These are phyloP conservation scores for Syngnathus rostellatus DNA, from an alignment of 2,797 vertebrate species.

Conservation along the genomic window DNA sequence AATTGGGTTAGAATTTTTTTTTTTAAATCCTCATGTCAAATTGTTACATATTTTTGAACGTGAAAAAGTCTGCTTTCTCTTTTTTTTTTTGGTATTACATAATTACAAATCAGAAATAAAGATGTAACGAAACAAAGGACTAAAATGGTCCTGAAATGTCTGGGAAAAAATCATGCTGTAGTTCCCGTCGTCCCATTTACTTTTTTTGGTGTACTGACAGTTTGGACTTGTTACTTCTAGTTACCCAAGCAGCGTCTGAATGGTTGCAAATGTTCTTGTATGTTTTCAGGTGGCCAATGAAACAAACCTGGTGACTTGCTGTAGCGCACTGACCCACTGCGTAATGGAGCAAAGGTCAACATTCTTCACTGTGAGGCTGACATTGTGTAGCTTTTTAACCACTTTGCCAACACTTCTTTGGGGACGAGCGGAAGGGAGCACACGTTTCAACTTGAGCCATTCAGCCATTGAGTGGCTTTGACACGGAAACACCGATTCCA, in stretches of 20 bases:
- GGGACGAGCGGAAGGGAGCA: conserved; percentile 9
- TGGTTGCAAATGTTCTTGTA: background rate
- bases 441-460: background rate
- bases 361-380: conserved; percentile 13
- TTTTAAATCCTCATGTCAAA: background rate
- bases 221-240: background rate
- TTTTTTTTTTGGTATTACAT: too few species aligned
- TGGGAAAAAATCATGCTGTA: background rate
- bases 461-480: background rate
- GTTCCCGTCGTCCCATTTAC: background rate
- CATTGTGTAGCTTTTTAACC: conserved; percentile 44
- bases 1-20: background rate
- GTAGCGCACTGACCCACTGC: conserved; percentile 15
- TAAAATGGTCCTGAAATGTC: too few species aligned
- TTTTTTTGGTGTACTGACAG: background rate
- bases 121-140: too few species aligned
- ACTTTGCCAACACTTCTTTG: conserved; percentile 1
- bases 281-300: conserved; percentile 54
- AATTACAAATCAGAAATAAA: too few species aligned
- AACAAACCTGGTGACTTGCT: conserved; percentile 12
- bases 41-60: background rate
- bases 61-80: too few species aligned
- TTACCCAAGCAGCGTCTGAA: background rate
- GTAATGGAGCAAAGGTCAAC: conserved; percentile 60
- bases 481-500: conserved; percentile 16